Percentiles rank a stretch among this genome's conserved stretches.
Evolutionary conservation across 2,113 vertebrate genomes (phyloP).

Genomic region (Sinocyclocheilus anophthalmus): DNA sequence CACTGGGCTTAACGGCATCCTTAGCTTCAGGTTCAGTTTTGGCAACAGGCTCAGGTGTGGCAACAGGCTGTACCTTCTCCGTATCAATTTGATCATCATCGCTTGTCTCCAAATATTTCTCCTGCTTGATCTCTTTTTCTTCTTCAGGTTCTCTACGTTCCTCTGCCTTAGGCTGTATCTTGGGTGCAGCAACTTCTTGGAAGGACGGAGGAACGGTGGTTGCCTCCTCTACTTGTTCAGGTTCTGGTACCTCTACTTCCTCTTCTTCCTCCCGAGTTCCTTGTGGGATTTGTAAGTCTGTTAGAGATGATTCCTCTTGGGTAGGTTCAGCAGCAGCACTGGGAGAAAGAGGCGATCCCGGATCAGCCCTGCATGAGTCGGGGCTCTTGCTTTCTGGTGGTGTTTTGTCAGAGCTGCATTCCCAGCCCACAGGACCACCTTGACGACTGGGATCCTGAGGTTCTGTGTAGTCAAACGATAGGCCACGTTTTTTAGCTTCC

Average conservation of each 20-base stretch:
- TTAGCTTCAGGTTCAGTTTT: constrained; percentile 5
- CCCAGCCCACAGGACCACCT: constrained; percentile 21
- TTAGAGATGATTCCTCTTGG: constrained; percentile 36
- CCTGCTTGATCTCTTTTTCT: constrained; percentile 27
- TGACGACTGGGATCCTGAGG: constrained; percentile 44
- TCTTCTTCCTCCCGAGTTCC: not conserved
- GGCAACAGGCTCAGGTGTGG: constrained; percentile 19
- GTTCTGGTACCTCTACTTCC: constrained; percentile 14
- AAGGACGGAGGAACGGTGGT: not conserved
- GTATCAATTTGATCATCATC: constrained; percentile 39
- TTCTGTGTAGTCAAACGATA: constrained; percentile 62
- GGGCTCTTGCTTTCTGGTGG: constrained; percentile 57
- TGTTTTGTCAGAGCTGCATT: constrained; percentile 51
- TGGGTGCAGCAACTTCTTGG: constrained; percentile 8
- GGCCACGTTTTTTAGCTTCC: constrained; percentile 54
- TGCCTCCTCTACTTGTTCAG: constrained; percentile 17
- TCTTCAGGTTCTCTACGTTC: not conserved
- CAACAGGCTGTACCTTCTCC: constrained; percentile 24
- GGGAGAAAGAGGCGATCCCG: constrained; percentile 54
- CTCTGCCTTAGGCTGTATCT: constrained; percentile 32
- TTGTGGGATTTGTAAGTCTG: not conserved
- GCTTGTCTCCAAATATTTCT: constrained; percentile 45
- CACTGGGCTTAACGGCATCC: constrained; percentile 4
- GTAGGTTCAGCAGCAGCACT: constrained; percentile 30
- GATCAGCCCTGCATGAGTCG: constrained; percentile 56